Percentiles rank a stretch among this genome's conserved stretches.
Evolutionary conservation across 2,113 vertebrate species (phyloP).

Genomic region (Serinus canaria): DNA sequence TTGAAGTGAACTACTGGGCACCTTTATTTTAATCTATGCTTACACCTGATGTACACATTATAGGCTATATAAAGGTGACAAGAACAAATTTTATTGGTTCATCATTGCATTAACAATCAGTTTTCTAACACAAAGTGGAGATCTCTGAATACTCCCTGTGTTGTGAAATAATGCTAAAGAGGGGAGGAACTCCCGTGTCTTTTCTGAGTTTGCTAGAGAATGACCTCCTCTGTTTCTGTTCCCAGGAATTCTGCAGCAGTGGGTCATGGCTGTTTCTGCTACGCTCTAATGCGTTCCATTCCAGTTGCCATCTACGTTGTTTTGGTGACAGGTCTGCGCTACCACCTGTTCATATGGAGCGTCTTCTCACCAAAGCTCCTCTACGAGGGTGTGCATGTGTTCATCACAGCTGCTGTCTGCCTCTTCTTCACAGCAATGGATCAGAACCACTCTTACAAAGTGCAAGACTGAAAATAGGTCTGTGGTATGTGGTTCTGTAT

Average conservation of each 20-base stretch:
- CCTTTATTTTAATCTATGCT: neutral
- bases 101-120: neutral
- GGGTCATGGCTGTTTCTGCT: conserved; percentile 88
- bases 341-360: conserved; percentile 98
- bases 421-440: conserved; percentile 85
- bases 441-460: conserved; percentile 65
- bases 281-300: conserved; percentile 83
- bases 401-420: conserved; percentile 84
- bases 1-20: neutral
- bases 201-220: neutral
- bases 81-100: neutral
- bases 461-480: neutral
- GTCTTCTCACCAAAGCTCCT: conserved; percentile 97
- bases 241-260: conserved; percentile 79
- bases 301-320: conserved; percentile 84
- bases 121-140: neutral
- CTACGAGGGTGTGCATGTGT: conserved; percentile 88
- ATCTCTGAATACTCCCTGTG: neutral
- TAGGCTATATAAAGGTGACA: neutral
- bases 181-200: neutral
- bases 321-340: conserved; percentile 88
- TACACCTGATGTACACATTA: neutral
- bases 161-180: neutral
- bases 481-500: rapidly evolving
- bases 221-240: neutral